Percentiles rank a stretch among this genome's conserved stretches.
phyloP scores from a whole-genome alignment of 2,113 vertebrate genomes.

The Sciurus niger region DNA sequence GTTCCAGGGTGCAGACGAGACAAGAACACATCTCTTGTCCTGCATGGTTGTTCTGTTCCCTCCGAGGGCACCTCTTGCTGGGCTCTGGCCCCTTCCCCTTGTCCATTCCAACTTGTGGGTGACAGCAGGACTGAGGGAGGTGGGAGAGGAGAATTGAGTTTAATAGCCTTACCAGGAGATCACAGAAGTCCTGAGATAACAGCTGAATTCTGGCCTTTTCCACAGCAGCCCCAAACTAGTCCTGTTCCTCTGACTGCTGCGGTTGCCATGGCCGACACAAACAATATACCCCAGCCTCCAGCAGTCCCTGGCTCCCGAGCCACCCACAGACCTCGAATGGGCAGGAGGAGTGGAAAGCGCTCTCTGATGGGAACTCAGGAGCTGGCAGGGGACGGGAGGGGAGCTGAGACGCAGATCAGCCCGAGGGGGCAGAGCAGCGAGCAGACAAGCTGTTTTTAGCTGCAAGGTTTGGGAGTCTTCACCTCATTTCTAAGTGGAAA shows the following conservation, averaged over 20 bases:
- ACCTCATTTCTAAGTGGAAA: conserved; percentile 51
- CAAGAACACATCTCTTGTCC: not conserved
- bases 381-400: not conserved
- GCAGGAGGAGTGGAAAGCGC: conserved; percentile 29
- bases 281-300: conserved; percentile 62
- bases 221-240: conserved; percentile 37
- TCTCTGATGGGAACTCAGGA: not conserved
- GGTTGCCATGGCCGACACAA: conserved; percentile 77
- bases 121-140: not conserved
- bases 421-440: not conserved
- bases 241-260: conserved; percentile 41
- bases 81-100: not conserved
- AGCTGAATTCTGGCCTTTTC: conserved; percentile 27
- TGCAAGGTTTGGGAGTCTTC: conserved; percentile 15
- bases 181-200: not conserved
- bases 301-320: not conserved
- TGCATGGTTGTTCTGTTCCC: not conserved
- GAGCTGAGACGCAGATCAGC: not conserved
- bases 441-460: not conserved
- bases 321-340: conserved; percentile 56
- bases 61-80: not conserved
- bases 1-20: not conserved
- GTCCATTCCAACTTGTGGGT: not conserved
- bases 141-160: not conserved
- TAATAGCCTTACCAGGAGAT: conserved; percentile 61